Conservation (phyloP, 2,888 invertebrate genomes). For the Pandemis corylana region DNA sequence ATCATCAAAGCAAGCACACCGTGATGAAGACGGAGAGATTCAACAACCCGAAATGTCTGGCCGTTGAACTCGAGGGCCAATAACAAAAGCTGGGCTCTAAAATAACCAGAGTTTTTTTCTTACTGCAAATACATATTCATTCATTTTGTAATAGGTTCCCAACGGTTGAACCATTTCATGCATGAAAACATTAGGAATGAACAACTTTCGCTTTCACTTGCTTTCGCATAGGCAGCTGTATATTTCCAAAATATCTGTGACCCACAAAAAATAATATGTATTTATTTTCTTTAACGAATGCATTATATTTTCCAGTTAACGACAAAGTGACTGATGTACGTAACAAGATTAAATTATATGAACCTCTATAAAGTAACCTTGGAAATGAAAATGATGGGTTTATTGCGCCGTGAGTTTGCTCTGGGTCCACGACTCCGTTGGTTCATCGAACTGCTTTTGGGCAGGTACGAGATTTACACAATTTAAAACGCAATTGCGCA, state of each 20-base stretch:
- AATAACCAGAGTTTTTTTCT: slow-evolving; percentile 44
- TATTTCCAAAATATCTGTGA: neutral
- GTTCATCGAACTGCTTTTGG: slow-evolving; percentile 48
- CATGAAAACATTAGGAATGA: neutral
- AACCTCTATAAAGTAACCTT: slow-evolving; percentile 49
- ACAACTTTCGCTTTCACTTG: slow-evolving; percentile 31
- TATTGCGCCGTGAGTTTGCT: slow-evolving; percentile 33
- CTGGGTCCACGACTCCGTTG: slow-evolving; percentile 61
- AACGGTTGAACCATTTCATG: no score
- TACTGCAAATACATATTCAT: neutral
- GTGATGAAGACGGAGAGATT: slow-evolving; percentile 53
- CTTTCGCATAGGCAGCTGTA: neutral
- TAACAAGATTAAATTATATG: slow-evolving; percentile 1
- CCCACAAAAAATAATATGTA: neutral
- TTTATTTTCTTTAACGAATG: neutral
- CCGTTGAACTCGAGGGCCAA: slow-evolving; percentile 64
- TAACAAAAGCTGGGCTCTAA: slow-evolving; percentile 37
- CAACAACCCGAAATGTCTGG: slow-evolving; percentile 69
- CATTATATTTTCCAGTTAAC: neutral
- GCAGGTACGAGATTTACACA: slow-evolving; percentile 35
- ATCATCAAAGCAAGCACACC: neutral
- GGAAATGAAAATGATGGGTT: slow-evolving; percentile 56
- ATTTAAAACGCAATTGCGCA: slow-evolving; percentile 22
- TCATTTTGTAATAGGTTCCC: neutral
- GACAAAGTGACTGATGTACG: neutral